Evolutionary conservation across 2,113 vertebrate genomes (phyloP).

Genomic region (Psophia crepitans): DNA sequence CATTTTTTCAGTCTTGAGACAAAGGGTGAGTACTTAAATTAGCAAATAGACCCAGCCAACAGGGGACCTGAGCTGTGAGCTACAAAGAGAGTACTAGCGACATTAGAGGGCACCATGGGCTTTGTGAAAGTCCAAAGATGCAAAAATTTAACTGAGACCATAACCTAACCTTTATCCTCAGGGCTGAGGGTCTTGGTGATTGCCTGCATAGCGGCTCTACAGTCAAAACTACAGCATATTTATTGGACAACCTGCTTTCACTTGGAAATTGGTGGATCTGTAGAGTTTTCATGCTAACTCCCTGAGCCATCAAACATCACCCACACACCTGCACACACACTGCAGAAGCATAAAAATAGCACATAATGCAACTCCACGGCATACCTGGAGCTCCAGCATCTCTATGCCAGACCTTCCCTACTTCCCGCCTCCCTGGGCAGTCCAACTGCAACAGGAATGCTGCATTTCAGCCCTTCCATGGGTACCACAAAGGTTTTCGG

Average conservation of each 20-base stretch:
- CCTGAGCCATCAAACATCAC: not conserved
- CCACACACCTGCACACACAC: slow-evolving; percentile 33
- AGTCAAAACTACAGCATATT: not conserved
- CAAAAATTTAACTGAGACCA: not conserved
- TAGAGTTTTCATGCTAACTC: not conserved
- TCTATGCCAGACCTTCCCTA: not conserved
- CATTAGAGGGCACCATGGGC: not conserved
- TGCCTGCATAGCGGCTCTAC: not conserved
- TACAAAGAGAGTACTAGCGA: not conserved
- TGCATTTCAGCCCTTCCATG: not conserved
- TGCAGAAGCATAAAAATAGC: slow-evolving; percentile 21
- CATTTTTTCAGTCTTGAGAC: not conserved
- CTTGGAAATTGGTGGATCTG: not conserved
- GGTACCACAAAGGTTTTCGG: not conserved
- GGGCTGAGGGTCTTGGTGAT: not conserved
- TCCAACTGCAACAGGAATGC: not conserved
- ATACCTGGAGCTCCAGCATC: not conserved
- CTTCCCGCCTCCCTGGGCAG: not conserved
- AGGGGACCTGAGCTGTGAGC: not conserved
- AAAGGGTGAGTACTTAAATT: not conserved
- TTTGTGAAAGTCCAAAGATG: not conserved
- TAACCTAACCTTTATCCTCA: not conserved
- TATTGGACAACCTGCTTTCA: not conserved
- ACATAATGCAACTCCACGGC: not conserved
- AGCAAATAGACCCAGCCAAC: not conserved